Percentiles rank a stretch among this genome's conserved stretches.
Evolutionary conservation across 2,888 invertebrate species (phyloP).

Genomic region (Tineola bisselliella): DNA sequence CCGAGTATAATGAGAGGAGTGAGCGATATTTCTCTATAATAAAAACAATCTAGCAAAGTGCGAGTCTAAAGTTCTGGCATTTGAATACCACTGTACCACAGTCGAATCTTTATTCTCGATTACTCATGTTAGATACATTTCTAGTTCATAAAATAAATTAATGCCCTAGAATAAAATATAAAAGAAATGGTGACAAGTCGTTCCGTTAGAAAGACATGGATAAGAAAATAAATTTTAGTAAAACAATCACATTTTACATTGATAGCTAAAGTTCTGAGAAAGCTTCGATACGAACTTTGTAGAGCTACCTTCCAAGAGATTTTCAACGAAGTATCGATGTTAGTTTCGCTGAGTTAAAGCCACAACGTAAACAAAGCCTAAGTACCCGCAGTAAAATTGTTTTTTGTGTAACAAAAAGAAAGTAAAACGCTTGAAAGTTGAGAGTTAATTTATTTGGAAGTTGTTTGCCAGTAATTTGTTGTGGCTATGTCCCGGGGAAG

Average conservation of each 20-base stretch:
- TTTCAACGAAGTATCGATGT: slow-evolving; percentile 2
- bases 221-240: slow-evolving; percentile 1
- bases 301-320: background rate
- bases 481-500: slow-evolving; percentile 52
- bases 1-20: too few species aligned
- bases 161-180: too few species aligned
- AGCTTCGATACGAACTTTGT: background rate
- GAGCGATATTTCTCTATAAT: too few species aligned
- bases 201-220: background rate
- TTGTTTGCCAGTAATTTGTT: slow-evolving; percentile 65
- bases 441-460: slow-evolving; percentile 65
- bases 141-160: too few species aligned
- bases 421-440: slow-evolving; percentile 60
- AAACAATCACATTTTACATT: slow-evolving; percentile 7
- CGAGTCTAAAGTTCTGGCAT: too few species aligned
- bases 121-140: too few species aligned
- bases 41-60: too few species aligned
- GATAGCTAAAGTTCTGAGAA: background rate
- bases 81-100: too few species aligned
- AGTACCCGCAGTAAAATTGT: slow-evolving; percentile 34
- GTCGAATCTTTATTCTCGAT: too few species aligned
- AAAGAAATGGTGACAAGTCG: too few species aligned
- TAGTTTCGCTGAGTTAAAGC: background rate
- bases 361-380: background rate
- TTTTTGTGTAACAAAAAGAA: slow-evolving; percentile 48